phyloP scores from a whole-genome alignment of 2,797 vertebrate species.

The Bryconaethiops microstoma region DNA sequence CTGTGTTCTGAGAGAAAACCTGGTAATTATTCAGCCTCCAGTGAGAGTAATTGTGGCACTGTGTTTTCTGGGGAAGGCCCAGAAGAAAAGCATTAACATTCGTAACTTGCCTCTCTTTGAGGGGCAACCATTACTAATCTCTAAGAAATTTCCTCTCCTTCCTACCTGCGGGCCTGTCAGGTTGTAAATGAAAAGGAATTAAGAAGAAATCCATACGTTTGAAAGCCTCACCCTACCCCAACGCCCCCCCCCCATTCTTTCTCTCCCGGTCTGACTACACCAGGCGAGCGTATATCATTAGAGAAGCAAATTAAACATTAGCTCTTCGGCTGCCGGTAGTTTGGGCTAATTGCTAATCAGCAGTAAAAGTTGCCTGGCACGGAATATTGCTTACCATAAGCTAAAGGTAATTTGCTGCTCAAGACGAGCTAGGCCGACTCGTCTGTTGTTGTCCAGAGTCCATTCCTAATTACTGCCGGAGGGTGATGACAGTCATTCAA shows the following conservation, averaged over 20 bases:
- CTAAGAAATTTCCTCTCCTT: slow-evolving; percentile 73
- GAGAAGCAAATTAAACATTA: slow-evolving; percentile 83
- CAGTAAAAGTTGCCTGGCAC: slow-evolving; percentile 84
- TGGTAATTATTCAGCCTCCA: slow-evolving; percentile 74
- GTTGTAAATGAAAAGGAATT: slow-evolving; percentile 80
- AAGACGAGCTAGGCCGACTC: slow-evolving; percentile 74
- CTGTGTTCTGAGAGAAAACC: slow-evolving; percentile 56
- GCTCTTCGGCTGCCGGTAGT: slow-evolving; percentile 78
- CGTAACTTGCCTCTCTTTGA: slow-evolving; percentile 71
- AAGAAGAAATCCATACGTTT: slow-evolving; percentile 80
- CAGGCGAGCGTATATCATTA: slow-evolving; percentile 76
- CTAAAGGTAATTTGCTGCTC: slow-evolving; percentile 84
- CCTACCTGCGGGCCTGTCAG: slow-evolving; percentile 77
- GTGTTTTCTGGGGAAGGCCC: slow-evolving; percentile 60
- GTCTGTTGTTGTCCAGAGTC: slow-evolving; percentile 81
- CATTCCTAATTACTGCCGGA: slow-evolving; percentile 80
- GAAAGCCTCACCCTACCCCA: slow-evolving; percentile 47
- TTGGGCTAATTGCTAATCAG: slow-evolving; percentile 85
- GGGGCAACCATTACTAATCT: slow-evolving; percentile 79
- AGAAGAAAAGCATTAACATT: slow-evolving; percentile 72
- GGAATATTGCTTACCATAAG: slow-evolving; percentile 84
- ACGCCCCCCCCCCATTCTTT: slow-evolving; percentile 31
- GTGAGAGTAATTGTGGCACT: slow-evolving; percentile 70
- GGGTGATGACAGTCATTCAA: slow-evolving; percentile 81
- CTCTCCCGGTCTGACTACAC: slow-evolving; percentile 56